A percentile compares a stretch with the other conserved stretches of the same genome.
phyloP scores from a whole-genome alignment of 2,797 vertebrate species.

The Galaxias olidus region DNA sequence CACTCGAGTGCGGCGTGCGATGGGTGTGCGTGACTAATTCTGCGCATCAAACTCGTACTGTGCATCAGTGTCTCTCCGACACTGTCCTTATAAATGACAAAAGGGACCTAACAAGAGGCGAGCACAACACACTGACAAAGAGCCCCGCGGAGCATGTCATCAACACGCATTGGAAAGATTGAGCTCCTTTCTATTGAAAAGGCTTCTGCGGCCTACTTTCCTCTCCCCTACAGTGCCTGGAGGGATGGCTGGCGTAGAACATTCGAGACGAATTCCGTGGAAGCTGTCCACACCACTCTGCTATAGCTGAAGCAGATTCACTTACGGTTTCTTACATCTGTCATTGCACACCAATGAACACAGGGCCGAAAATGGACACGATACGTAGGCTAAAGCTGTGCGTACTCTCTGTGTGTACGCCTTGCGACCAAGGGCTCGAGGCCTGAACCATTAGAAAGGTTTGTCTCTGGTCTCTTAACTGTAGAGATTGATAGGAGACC shows the following conservation, averaged over 20 bases:
- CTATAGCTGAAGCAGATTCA: no score
- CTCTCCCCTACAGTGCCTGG: slow-evolving; percentile 3
- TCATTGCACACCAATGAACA: no score
- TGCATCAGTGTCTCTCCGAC: background rate
- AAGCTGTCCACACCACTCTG: no score
- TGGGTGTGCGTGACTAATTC: background rate
- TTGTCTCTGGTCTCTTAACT: background rate
- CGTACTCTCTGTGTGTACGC: background rate
- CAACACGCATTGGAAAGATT: background rate
- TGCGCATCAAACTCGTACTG: background rate
- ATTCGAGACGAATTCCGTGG: no score
- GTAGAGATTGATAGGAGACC: background rate
- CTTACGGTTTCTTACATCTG: no score
- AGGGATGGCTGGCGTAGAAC: slow-evolving; percentile 5
- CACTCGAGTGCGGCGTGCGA: slow-evolving; percentile 1
- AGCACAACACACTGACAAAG: background rate
- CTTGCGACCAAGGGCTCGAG: background rate
- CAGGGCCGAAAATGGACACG: no score
- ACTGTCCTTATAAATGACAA: slow-evolving; percentile 20
- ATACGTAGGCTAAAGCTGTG: no score
- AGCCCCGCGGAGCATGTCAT: background rate
- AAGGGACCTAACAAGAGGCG: background rate
- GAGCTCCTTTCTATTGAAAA: background rate
- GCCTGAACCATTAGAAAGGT: background rate
- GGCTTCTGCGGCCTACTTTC: background rate